phyloP scores from a whole-genome alignment of 2,888 invertebrate genomes.

The Drosophila kokeensis region DNA sequence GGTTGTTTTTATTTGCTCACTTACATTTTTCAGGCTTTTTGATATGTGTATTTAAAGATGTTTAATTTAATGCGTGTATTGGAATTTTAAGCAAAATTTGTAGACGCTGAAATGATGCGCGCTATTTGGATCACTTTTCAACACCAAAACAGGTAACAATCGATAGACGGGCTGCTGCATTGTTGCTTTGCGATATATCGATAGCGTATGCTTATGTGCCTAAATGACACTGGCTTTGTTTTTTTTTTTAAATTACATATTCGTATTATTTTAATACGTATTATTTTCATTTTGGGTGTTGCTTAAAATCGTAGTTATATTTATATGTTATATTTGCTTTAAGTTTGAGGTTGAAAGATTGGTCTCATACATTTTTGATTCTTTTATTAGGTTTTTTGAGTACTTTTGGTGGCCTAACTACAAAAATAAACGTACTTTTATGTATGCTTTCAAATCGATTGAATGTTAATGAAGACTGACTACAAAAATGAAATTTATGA shows the following conservation, averaged over 20 bases:
- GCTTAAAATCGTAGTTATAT: neutral
- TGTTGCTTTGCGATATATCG: constrained; percentile 5
- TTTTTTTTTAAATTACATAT: neutral
- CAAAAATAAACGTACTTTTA: neutral
- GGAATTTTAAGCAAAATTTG: constrained; percentile 5
- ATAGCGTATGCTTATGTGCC: neutral
- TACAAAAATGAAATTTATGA: neutral
- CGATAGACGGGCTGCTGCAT: neutral
- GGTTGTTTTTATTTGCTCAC: neutral
- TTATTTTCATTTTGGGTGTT: neutral
- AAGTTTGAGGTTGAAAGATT: neutral
- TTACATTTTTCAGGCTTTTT: constrained; percentile 12
- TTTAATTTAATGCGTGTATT: neutral
- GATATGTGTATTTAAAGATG: neutral
- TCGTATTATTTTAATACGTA: neutral
- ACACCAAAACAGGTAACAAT: neutral
- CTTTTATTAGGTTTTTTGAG: neutral
- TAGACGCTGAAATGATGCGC: constrained; percentile 5
- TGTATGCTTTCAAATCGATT: neutral
- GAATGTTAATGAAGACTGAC: neutral
- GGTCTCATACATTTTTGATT: neutral
- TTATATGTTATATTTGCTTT: neutral
- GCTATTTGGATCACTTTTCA: constrained; percentile 6
- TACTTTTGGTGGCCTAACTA: neutral
- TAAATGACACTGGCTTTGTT: constrained; percentile 3